phyloP scores from a whole-genome alignment of 1,140 invertebrate genomes.

The Geopemphigus sp. region DNA sequence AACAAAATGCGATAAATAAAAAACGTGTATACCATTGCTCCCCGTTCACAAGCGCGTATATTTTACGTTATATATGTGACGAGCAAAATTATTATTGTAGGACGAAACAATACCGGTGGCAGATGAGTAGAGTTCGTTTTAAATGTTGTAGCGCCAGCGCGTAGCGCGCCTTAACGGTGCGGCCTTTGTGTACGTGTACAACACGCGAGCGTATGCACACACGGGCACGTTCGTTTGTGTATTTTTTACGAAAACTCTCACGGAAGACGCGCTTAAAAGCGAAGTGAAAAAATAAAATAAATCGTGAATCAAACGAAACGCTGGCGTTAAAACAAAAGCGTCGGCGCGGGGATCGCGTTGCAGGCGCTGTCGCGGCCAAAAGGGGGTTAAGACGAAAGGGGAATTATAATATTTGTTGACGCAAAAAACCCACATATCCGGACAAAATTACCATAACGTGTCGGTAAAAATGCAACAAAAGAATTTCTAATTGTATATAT shows the following conservation, averaged over 20 bases:
- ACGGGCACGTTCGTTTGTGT: neutral
- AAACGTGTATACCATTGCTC: no score
- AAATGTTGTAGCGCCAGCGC: neutral
- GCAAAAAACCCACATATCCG: constrained; percentile 45
- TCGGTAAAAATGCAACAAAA: constrained; percentile 44
- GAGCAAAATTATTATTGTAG: no score
- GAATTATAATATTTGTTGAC: constrained; percentile 17
- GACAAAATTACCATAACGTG: constrained; percentile 47
- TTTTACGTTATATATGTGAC: no score
- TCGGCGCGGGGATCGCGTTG: constrained; percentile 42
- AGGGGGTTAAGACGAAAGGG: constrained; percentile 38
- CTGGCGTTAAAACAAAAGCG: constrained; percentile 41
- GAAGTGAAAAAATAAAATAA: constrained; percentile 19
- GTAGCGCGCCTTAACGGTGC: neutral
- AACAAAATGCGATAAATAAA: neutral
- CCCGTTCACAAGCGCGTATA: no score
- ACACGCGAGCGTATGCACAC: no score
- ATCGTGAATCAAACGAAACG: constrained; percentile 1
- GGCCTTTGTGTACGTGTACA: neutral
- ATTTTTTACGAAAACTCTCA: neutral
- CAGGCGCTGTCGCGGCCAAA: constrained; percentile 1
- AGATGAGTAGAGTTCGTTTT: neutral
- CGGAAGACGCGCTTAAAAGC: constrained; percentile 23
- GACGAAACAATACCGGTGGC: no score
- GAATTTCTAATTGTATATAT: constrained; percentile 43